These are phyloP conservation scores for Ommatoiulus sabulosus DNA, from an alignment of 2,888 invertebrate species.

Conservation along the genomic window DNA sequence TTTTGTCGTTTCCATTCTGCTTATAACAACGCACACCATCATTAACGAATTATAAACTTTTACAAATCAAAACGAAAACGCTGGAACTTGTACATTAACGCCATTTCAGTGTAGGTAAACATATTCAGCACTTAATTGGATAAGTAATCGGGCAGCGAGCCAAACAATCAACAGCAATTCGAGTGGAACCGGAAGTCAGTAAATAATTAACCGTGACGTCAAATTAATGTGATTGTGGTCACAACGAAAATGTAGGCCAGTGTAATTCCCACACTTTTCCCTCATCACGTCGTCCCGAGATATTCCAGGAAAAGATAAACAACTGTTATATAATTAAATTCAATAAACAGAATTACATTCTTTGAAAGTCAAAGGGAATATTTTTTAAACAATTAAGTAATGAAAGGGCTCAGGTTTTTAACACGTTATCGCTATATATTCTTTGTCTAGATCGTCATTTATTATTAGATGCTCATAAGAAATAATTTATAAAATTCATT, in stretches of 20 bases:
- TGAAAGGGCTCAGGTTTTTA: no score
- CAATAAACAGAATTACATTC: no score
- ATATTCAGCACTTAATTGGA: conserved; percentile 31
- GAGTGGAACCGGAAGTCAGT: conserved; percentile 26
- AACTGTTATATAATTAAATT: no score
- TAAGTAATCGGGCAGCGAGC: conserved; percentile 11
- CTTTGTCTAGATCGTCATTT: no score
- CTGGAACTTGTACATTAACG: background rate
- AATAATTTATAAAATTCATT: no score
- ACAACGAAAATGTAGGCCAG: background rate
- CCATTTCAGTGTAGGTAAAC: background rate
- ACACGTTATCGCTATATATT: no score
- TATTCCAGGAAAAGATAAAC: no score
- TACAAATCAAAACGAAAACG: background rate
- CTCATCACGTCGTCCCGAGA: no score
- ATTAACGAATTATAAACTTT: background rate
- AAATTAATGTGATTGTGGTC: background rate
- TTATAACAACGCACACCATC: background rate
- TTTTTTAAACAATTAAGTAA: no score
- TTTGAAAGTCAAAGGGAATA: no score
- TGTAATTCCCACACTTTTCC: background rate
- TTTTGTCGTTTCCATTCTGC: background rate
- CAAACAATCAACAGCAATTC: conserved; percentile 30
- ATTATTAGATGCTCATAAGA: no score
- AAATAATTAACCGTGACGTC: conserved; percentile 30